Conservation (phyloP, 2,797 vertebrate genomes). For the Erethizon dorsatum region DNA sequence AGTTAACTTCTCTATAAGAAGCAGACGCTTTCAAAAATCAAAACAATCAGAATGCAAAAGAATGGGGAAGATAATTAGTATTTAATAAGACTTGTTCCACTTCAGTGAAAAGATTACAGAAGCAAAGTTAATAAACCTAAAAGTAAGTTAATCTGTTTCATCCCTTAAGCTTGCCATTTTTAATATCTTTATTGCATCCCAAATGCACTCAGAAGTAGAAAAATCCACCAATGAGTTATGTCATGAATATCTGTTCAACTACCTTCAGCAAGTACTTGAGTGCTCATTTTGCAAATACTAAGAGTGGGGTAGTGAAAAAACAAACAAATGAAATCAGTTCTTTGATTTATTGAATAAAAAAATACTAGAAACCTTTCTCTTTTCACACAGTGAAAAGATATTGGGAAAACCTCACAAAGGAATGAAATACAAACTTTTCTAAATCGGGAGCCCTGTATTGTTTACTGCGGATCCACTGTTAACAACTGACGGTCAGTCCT, state of each 20-base stretch:
- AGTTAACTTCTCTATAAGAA: slow-evolving; percentile 65
- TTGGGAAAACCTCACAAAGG: not conserved
- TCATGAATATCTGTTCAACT: slow-evolving; percentile 53
- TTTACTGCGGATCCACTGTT: not conserved
- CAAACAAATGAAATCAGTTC: not conserved
- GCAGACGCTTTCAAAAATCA: slow-evolving; percentile 40
- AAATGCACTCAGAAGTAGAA: slow-evolving; percentile 59
- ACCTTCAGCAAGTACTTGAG: slow-evolving; percentile 31
- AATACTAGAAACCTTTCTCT: slow-evolving; percentile 1
- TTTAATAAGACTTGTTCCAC: slow-evolving; percentile 79
- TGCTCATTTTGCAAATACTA: not conserved
- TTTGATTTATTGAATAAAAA: slow-evolving; percentile 49
- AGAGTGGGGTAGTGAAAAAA: not conserved
- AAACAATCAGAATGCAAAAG: slow-evolving; percentile 71
- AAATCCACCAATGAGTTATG: slow-evolving; percentile 35
- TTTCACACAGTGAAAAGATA: slow-evolving; percentile 16
- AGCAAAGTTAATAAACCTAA: slow-evolving; percentile 82
- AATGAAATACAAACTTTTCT: not conserved
- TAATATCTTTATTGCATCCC: slow-evolving; percentile 71
- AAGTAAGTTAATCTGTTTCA: slow-evolving; percentile 78
- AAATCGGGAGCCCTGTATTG: not conserved
- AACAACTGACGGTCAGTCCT: not conserved
- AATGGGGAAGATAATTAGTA: slow-evolving; percentile 74
- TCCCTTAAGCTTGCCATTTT: slow-evolving; percentile 75
- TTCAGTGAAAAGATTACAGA: slow-evolving; percentile 67